Base-by-base conservation (phyloP, 2,113 vertebrate species). In the Bolborhynchus lineola region DNA sequence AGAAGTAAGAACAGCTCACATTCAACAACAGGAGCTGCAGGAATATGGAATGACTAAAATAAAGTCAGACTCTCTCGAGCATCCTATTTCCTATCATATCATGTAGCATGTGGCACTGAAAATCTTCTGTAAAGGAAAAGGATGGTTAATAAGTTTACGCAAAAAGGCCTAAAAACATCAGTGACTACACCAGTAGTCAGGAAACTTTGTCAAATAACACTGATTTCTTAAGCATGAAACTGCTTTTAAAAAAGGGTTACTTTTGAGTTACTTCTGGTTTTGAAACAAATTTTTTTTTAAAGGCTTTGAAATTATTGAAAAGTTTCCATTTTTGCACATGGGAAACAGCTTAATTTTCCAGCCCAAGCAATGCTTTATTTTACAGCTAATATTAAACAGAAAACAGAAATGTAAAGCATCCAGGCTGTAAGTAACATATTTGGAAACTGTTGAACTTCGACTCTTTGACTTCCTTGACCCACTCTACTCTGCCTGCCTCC, bases 381-480 rank as follows among this genome's bases (percentile, higher is more conserved):
- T 35, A 72, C 13, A 74, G 74, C 71, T 90, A 87, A 82, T 62
- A 78, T 49, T 86, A 93, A 95, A 75, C 47, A 92, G 55, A 91
- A 93, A 92, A 39, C 53, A 93, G 87, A 95, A 95, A 93, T 92
- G 77, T 50, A 91, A 95, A 95, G 74, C 74, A 92, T 92, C 81
- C 81, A 49, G 35, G 50, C 91, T 24, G 2, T 62, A 69, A 95
- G 44, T 0, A 1, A 93, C 83, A 50, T 91, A 82, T 70, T 89
- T 87, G 67, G 83, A 93, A 92, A 92, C 50, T 29, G 67, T 0
- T 70, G 82, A 96, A 77, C 47, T 82, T 68, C 0, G 7, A 82
- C 1, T 16, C 75, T 87, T 82, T 89, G 77, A 84, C n/a, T 82
- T 82, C 64, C 39, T 10, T 4, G 11, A 59, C 49, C 37, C 25